Conservation (phyloP, 2,888 invertebrate species). For the Nineta flava region DNA sequence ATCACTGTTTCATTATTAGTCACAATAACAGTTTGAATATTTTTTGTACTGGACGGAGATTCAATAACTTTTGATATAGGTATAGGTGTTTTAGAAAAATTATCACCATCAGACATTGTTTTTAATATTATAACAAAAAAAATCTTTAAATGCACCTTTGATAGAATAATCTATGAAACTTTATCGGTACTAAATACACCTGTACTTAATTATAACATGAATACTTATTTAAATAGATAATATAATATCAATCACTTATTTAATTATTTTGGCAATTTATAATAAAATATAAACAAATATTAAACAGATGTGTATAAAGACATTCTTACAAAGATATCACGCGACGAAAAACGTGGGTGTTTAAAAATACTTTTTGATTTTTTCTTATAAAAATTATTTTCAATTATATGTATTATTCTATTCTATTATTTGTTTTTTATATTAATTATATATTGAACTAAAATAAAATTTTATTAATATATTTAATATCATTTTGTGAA, state of each 20-base stretch:
- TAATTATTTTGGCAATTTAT: neutral
- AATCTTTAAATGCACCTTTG: too few species aligned
- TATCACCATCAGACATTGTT: neutral
- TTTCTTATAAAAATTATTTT: neutral
- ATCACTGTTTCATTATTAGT: constrained; percentile 4
- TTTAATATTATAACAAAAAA: neutral
- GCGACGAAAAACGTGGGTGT: constrained; percentile 3
- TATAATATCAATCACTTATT: too few species aligned
- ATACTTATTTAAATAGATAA: too few species aligned
- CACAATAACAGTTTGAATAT: constrained; percentile 4
- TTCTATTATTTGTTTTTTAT: neutral
- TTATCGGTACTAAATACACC: too few species aligned
- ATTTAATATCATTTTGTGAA: neutral
- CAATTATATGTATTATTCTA: neutral
- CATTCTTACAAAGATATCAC: neutral
- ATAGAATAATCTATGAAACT: too few species aligned
- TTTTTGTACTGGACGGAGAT: neutral
- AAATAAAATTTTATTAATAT: neutral
- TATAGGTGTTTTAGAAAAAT: constrained; percentile 5
- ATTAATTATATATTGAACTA: neutral
- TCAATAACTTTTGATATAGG: constrained; percentile 1
- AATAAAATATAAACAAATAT: neutral
- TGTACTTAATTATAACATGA: too few species aligned
- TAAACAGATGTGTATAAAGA: neutral
- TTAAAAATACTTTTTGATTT: neutral